These are phyloP conservation scores for Apodemia hepburni DNA, from an alignment of 2,888 invertebrate genomes.

Conservation along the genomic window DNA sequence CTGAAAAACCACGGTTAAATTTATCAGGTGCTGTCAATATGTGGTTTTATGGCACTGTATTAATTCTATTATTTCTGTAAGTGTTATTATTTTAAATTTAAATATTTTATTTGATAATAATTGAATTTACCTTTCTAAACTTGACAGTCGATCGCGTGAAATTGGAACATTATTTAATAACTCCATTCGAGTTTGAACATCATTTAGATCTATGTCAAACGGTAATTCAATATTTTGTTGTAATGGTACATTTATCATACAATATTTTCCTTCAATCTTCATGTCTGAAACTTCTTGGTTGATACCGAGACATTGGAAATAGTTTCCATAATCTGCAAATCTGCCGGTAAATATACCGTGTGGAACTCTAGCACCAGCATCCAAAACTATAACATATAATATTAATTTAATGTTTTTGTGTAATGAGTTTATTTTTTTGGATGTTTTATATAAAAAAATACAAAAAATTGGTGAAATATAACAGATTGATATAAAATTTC, in stretches of 20 bases:
- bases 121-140: constrained; percentile 3
- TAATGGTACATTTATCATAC: constrained; percentile 40
- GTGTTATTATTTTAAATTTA: too few relatives aligned
- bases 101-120: background rate
- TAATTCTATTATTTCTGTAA: too few relatives aligned
- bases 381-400: constrained; percentile 35
- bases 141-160: background rate
- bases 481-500: too few relatives aligned
- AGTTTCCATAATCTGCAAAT: constrained; percentile 42
- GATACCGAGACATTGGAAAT: constrained; percentile 44
- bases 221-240: constrained; percentile 35
- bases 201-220: constrained; percentile 15
- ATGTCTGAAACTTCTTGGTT: constrained; percentile 30
- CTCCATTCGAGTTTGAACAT: background rate
- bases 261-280: constrained; percentile 48
- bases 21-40: too few relatives aligned
- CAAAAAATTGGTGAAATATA: too few relatives aligned
- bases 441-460: too few relatives aligned
- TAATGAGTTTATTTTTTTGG: too few relatives aligned
- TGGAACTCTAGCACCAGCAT: constrained; percentile 43
- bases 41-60: too few relatives aligned
- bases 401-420: too few relatives aligned
- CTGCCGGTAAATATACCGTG: constrained; percentile 39
- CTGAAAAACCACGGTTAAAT: too few relatives aligned
- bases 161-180: constrained; percentile 6